Evolutionary conservation across 2,888 invertebrate species (phyloP).

Genomic region (Drosophila phalerata): DNA sequence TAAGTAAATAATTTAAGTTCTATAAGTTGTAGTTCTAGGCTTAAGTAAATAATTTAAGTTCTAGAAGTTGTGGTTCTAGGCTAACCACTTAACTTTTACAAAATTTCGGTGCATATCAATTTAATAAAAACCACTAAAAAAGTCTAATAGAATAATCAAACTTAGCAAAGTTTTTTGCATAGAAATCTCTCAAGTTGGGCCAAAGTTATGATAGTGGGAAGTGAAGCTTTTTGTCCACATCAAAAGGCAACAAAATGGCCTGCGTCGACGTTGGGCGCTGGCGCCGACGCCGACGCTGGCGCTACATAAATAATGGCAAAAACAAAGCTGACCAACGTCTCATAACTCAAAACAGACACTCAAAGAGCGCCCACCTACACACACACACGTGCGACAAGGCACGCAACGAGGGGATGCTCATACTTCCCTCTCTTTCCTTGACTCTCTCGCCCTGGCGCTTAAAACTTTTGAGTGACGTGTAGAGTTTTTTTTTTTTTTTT

Average conservation of each 20-base stretch:
- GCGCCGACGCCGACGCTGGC: conserved; percentile 18
- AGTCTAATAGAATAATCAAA: not conserved
- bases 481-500: conserved; percentile 28
- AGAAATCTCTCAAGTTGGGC: conserved; percentile 6
- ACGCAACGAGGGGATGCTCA: conserved; percentile 2
- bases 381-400: not conserved
- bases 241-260: conserved; percentile 15
- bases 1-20: no score
- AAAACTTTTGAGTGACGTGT: conserved; percentile 39
- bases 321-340: conserved; percentile 33
- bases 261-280: conserved; percentile 8
- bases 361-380: conserved; percentile 11
- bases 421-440: not conserved
- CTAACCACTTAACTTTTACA: no score
- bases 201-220: conserved; percentile 10
- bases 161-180: conserved; percentile 6
- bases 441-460: not conserved
- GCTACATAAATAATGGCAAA: conserved; percentile 38
- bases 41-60: no score
- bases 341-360: conserved; percentile 25
- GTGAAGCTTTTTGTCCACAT: conserved; percentile 23
- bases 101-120: not conserved
- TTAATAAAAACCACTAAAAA: not conserved
- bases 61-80: no score
- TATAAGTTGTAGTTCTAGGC: no score